Evolutionary conservation across 1,140 invertebrate species (phyloP).

Genomic region (Drosophila yakuba): DNA sequence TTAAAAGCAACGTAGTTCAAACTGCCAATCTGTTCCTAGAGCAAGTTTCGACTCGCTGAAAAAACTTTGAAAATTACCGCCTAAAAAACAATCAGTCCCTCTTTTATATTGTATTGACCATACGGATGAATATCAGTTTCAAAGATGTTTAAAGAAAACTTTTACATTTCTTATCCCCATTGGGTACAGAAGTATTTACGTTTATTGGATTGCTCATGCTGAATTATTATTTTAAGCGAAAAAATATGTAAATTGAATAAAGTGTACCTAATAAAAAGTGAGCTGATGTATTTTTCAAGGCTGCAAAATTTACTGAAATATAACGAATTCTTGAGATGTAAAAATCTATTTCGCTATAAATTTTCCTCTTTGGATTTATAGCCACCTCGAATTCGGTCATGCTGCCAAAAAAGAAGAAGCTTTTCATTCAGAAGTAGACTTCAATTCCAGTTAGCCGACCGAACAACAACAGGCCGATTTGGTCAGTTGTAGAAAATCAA

Average conservation of each 20-base stretch:
- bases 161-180: no score
- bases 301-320: neutral
- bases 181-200: neutral
- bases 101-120: no score
- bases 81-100: no score
- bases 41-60: constrained; percentile 34
- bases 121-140: no score
- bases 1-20: neutral
- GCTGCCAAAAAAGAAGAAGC: constrained; percentile 12
- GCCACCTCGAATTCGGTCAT: constrained; percentile 8
- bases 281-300: neutral
- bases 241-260: neutral
- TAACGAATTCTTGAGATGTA: neutral
- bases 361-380: neutral
- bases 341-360: no score
- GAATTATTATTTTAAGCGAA: neutral
- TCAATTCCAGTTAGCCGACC: neutral
- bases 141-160: no score
- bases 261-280: neutral
- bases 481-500: constrained; percentile 58
- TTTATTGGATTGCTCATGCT: neutral
- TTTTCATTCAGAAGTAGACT: constrained; percentile 12
- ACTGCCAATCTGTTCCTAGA: constrained; percentile 12
- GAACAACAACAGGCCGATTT: constrained; percentile 40
- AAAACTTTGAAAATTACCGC: no score